phyloP scores from a whole-genome alignment of 2,888 invertebrate species.

The Mellilla xanthometata region DNA sequence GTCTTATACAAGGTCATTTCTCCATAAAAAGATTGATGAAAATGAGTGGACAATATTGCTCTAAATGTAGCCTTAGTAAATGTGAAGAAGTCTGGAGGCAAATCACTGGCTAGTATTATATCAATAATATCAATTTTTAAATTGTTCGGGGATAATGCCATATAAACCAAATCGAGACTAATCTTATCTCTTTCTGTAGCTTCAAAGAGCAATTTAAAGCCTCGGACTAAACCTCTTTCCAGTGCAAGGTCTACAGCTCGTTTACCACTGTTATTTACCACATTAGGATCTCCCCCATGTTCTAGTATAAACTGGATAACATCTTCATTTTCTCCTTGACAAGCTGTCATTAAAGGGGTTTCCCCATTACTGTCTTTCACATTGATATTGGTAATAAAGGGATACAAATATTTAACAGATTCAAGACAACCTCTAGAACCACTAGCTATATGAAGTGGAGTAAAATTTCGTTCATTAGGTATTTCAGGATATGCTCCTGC shows the following conservation, averaged over 20 bases:
- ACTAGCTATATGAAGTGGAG: conserved; percentile 74
- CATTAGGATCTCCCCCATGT: conserved; percentile 63
- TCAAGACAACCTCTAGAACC: conserved; percentile 60
- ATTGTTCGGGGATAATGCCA: conserved; percentile 69
- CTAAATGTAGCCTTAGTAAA: conserved; percentile 47
- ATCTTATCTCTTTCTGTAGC: conserved; percentile 53
- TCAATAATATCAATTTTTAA: conserved; percentile 68
- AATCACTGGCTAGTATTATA: conserved; percentile 57
- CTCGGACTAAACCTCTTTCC: conserved; percentile 47
- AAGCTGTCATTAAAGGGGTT: conserved; percentile 62
- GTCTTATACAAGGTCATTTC: conserved; percentile 39
- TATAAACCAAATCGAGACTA: conserved; percentile 55
- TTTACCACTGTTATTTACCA: conserved; percentile 54
- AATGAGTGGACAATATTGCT: too few species aligned
- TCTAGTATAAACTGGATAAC: conserved; percentile 61
- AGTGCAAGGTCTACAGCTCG: conserved; percentile 64
- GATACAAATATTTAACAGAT: conserved; percentile 53
- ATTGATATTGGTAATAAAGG: conserved; percentile 65
- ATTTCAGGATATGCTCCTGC: conserved; percentile 69
- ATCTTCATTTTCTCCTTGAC: conserved; percentile 53
- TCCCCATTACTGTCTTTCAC: conserved; percentile 55
- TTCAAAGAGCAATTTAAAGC: conserved; percentile 57
- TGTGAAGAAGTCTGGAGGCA: conserved; percentile 69
- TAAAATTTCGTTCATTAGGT: conserved; percentile 57
- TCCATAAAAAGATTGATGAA: conserved; percentile 20